These are phyloP conservation scores for Regulus satrapa DNA, from an alignment of 2,113 vertebrate genomes.

Conservation along the genomic window DNA sequence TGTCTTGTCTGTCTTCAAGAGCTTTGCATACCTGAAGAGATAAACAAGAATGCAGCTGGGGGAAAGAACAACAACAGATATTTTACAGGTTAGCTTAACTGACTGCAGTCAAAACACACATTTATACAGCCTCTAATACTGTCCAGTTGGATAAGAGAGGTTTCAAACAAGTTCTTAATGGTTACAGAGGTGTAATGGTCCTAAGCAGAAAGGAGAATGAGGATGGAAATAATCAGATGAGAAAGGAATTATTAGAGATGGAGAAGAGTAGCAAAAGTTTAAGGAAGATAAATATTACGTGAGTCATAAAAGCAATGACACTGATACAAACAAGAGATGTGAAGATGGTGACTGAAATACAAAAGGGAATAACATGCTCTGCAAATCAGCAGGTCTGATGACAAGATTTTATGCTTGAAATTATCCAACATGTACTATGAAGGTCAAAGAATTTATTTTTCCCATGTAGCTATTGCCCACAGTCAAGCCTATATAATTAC, in stretches of 20 bases:
- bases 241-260: neutral
- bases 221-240: neutral
- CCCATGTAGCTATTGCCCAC: neutral
- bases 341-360: neutral
- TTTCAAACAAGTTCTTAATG: neutral
- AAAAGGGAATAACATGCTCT: neutral
- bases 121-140: neutral
- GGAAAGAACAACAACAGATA: neutral
- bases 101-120: neutral
- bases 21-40: neutral
- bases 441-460: neutral
- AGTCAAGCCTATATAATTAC: neutral
- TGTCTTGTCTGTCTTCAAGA: neutral
- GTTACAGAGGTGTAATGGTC: neutral
- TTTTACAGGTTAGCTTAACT: neutral
- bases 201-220: neutral
- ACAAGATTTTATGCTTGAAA: neutral
- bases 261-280: neutral
- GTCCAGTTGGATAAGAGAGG: neutral
- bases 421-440: neutral
- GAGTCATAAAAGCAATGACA: neutral
- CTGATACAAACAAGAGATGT: neutral
- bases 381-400: neutral
- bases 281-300: neutral
- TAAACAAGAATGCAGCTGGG: neutral